Evolutionary conservation across 2,797 vertebrate species (phyloP).

Genomic region (Rhinatrema bivittatum): DNA sequence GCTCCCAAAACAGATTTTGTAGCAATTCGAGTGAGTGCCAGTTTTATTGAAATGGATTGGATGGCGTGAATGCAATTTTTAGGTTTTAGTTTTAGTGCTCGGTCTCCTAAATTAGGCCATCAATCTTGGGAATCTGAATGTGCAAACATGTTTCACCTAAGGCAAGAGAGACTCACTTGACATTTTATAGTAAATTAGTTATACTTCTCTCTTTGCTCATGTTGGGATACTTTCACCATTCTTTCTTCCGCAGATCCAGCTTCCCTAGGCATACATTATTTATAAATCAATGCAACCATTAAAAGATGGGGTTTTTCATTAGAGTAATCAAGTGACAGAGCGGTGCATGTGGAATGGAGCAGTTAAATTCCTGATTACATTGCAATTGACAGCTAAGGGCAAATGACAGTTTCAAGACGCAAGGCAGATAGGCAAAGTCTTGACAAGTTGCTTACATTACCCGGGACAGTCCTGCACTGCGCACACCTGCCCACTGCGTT

Average conservation of each 20-base stretch:
- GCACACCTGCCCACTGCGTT: no score
- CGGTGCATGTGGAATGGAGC: no score
- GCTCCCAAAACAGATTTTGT: no score
- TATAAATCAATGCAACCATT: not conserved
- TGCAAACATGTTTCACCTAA: constrained; percentile 9
- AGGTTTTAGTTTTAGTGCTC: not conserved
- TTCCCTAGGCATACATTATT: not conserved
- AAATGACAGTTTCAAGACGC: no score
- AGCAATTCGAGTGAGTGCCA: no score
- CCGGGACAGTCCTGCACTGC: no score
- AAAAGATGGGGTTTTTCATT: not conserved
- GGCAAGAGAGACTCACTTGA: constrained; percentile 5
- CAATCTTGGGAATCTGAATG: constrained; percentile 10
- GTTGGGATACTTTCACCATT: not conserved
- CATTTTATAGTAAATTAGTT: constrained; percentile 13
- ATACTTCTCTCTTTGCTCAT: not conserved
- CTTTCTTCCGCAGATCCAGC: not conserved
- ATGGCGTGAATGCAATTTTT: constrained; percentile 2
- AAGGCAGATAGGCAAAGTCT: no score
- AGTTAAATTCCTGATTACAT: no score
- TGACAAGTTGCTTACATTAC: no score
- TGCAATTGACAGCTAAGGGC: no score
- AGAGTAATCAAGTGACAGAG: not conserved
- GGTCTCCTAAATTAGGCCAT: constrained; percentile 5
- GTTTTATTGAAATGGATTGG: no score